A percentile compares a stretch with the other conserved stretches of the same genome.
Evolutionary conservation across 1,140 invertebrate species (phyloP).

Genomic region (Atta colombica): DNA sequence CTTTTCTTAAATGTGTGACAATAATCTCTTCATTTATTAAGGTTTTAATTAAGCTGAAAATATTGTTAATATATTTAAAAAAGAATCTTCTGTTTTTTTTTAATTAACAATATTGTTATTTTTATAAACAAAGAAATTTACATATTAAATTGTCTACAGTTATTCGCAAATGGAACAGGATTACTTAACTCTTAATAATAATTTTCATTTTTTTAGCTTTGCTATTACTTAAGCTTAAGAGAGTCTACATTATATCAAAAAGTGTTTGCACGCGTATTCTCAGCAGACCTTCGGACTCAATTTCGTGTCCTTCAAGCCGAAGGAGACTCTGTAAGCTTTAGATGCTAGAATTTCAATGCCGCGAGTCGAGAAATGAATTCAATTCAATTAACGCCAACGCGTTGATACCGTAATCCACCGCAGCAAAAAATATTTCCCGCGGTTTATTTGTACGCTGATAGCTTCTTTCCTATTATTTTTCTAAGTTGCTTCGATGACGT

Average conservation of each 20-base stretch:
- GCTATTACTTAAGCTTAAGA: background rate
- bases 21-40: background rate
- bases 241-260: constrained; percentile 5
- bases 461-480: constrained; percentile 56
- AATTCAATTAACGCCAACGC: constrained; percentile 39
- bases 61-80: background rate
- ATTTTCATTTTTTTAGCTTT: background rate
- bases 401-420: background rate
- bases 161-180: background rate
- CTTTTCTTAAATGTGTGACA: background rate
- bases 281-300: background rate
- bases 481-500: constrained; percentile 42
- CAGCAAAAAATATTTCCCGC: background rate
- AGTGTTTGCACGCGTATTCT: background rate
- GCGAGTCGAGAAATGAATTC: constrained; percentile 8
- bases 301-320: constrained; percentile 7
- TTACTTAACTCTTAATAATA: background rate
- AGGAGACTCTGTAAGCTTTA: background rate
- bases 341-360: constrained; percentile 34
- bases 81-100: background rate
- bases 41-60: background rate
- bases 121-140: background rate
- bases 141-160: background rate
- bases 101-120: background rate
- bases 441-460: constrained; percentile 57